These are phyloP conservation scores for Hirudinaria manillensis DNA, from an alignment of 2,888 invertebrate genomes.

Conservation along the genomic window DNA sequence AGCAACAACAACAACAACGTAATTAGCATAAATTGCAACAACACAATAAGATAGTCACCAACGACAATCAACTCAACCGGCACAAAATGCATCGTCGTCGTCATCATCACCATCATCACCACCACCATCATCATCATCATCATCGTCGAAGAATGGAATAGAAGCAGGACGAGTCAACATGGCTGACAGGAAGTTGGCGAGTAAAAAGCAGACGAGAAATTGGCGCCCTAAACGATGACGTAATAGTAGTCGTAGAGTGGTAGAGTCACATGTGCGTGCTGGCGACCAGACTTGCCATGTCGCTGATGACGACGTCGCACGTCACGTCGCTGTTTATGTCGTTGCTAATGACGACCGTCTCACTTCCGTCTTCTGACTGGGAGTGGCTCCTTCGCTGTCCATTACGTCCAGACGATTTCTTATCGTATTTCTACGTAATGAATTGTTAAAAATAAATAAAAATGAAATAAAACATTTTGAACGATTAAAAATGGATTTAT, in stretches of 20 bases:
- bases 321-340: slow-evolving; percentile 17
- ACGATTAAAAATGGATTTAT: no score
- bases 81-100: not conserved
- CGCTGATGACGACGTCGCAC: slow-evolving; percentile 22
- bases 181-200: slow-evolving; percentile 4
- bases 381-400: slow-evolving; percentile 23
- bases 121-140: not conserved
- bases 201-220: slow-evolving; percentile 68
- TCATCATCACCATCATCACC: not conserved
- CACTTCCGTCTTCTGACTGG: slow-evolving; percentile 13
- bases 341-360: not conserved
- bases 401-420: not conserved
- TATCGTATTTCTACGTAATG: slow-evolving; percentile 16
- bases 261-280: slow-evolving; percentile 21
- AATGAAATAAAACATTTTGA: no score
- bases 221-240: slow-evolving; percentile 79
- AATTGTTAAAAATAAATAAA: not conserved
- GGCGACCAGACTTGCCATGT: slow-evolving; percentile 20
- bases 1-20: no score
- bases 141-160: not conserved
- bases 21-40: no score
- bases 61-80: slow-evolving; percentile 1
- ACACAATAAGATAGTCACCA: not conserved
- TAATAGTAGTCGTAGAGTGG: slow-evolving; percentile 74
- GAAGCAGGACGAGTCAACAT: slow-evolving; percentile 12